Evolutionary conservation across 2,888 invertebrate species (phyloP), one percentile per base, ranked within the genome.

Genomic region (Hypsopygia costalis): DNA sequence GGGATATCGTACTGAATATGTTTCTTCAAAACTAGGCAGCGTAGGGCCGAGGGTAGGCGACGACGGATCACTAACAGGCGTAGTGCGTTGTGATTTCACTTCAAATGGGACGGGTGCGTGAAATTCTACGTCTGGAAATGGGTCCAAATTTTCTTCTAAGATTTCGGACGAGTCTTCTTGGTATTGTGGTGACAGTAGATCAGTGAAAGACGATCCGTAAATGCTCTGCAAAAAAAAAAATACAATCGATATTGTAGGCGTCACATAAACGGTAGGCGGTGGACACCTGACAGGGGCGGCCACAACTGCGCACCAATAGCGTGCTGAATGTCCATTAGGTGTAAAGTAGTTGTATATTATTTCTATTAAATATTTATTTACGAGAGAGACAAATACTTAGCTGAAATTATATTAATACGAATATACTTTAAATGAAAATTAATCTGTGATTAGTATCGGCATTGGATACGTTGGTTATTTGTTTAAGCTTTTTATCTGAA

Each of bases 1-100:
- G 45, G 91, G 91, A 68, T 94, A 94, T 49, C 94, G 93, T 35
- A 94, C 92, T 43, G 94, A 94, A 78, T 95, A 95, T 20, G 95
- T 96, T 85, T 96, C 96, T 88, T 96, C 95, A 86, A 96, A 96
- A 83, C 95, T 95, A 49, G 96, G 96, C 64, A 96, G 81, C 34
- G 94, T 91, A 33, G 92, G 91, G 56, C 92, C 91, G 11, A 77
- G 73, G 8, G 71, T 85, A 9, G 85, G 87, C 42, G 88, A 88
- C 28, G 82, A 77, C 28, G 85, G 75, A 52, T 80, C 86, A 55
- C 88, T 88, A 45, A 83, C 67, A 34, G 87, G 82, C 30, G 85
- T 85, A 11, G 73, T 62, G 9, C 85, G 72, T 34, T 83, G 85
- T 32, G 81, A 78, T 58, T 88, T 88, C 27, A 78, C 51, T 69